Evolutionary conservation across 2,113 vertebrate species (phyloP).

Genomic region (Bettongia penicillata): DNA sequence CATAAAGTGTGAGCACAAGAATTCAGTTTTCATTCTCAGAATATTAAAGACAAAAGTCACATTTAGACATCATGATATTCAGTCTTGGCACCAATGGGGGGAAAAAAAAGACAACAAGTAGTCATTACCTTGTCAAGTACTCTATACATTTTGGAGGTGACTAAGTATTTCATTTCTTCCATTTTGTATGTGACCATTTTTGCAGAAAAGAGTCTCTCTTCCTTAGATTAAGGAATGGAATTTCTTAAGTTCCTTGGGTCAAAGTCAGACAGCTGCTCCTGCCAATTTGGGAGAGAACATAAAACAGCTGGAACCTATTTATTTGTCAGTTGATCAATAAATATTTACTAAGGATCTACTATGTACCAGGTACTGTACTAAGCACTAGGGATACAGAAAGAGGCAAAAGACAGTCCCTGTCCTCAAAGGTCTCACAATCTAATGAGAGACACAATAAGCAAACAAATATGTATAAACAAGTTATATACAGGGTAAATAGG

Average conservation of each 20-base stretch:
- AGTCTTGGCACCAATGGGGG: neutral
- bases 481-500: neutral
- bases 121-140: conserved; percentile 60
- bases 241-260: neutral
- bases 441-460: too few relatives aligned
- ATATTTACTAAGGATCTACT: neutral
- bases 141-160: conserved; percentile 27
- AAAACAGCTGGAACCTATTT: neutral
- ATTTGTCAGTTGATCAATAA: neutral
- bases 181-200: conserved; percentile 48
- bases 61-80: conserved; percentile 56
- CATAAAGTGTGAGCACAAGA: conserved; percentile 43
- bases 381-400: too few relatives aligned
- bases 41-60: conserved; percentile 57
- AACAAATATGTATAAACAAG: neutral
- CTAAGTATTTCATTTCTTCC: conserved; percentile 57
- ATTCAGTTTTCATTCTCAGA: conserved; percentile 61
- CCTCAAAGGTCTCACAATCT: too few relatives aligned
- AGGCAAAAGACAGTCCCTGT: too few relatives aligned
- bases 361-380: too few relatives aligned
- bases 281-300: conserved; percentile 17
- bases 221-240: neutral
- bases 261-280: conserved; percentile 40
- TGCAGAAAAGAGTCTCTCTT: conserved; percentile 27
- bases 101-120: neutral